These are phyloP conservation scores for Oreochromis niloticus DNA, from an alignment of 2,113 vertebrate species.

Conservation along the genomic window DNA sequence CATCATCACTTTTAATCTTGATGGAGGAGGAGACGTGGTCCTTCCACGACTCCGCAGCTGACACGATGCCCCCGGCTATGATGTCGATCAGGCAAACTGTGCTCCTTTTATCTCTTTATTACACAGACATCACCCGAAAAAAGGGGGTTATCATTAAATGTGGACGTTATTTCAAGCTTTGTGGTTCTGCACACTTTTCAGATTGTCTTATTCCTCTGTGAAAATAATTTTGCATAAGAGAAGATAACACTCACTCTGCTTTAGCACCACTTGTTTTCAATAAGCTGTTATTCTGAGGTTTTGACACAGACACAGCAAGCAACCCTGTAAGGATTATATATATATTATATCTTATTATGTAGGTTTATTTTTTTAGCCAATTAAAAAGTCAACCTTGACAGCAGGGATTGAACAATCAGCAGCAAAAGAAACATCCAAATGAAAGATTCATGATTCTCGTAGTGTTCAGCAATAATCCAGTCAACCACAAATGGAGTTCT, in stretches of 20 bases:
- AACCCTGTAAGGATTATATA: background rate
- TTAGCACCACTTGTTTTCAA: background rate
- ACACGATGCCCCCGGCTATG: constrained; percentile 26
- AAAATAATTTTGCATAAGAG: background rate
- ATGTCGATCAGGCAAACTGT: constrained; percentile 22
- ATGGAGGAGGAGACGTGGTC: constrained; percentile 25
- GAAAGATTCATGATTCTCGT: background rate
- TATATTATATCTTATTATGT: too few species aligned
- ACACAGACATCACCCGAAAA: constrained; percentile 6
- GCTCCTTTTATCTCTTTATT: constrained; percentile 31
- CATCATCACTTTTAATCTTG: constrained; percentile 20
- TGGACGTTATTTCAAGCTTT: background rate
- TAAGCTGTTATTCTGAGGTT: background rate
- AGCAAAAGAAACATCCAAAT: background rate
- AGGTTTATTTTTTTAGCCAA: background rate
- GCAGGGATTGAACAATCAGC: background rate
- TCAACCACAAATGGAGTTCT: background rate
- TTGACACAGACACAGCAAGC: background rate
- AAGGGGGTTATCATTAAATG: background rate
- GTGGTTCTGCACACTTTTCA: background rate
- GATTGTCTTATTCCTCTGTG: background rate
- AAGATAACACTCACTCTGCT: background rate
- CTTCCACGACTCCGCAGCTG: background rate
- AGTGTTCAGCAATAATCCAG: background rate
- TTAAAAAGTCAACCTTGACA: background rate